Conservation (phyloP, 2,113 vertebrate genomes). For the Saguinus imperator region DNA sequence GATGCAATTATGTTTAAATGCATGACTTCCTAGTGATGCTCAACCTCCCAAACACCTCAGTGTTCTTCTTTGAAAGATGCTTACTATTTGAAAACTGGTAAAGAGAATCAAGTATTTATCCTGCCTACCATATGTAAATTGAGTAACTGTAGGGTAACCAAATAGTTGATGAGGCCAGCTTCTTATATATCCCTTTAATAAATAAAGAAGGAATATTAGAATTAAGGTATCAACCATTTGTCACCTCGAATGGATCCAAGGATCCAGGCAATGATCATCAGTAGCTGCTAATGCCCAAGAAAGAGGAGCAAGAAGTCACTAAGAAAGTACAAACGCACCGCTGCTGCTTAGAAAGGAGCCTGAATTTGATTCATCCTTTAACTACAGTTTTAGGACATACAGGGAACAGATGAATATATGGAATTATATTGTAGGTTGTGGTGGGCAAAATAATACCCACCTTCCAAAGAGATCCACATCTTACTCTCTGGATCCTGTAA, state of each 20-base stretch:
- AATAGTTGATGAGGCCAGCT: not conserved
- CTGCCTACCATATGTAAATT: not conserved
- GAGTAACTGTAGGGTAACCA: not conserved
- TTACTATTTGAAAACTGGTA: not conserved
- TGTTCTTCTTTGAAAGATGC: not conserved
- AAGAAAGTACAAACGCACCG: not conserved
- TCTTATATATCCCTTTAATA: not conserved
- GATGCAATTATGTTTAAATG: not conserved
- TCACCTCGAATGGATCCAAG: not conserved
- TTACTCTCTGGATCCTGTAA: not conserved
- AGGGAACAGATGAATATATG: not conserved
- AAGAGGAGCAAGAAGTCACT: not conserved
- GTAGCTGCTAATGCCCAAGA: not conserved
- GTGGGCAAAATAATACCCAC: not conserved
- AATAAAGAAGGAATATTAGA: not conserved
- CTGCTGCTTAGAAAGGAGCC: not conserved
- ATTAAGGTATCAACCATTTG: not conserved
- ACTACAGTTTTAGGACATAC: not conserved
- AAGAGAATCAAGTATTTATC: not conserved
- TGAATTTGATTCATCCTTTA: not conserved
- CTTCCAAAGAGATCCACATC: not conserved
- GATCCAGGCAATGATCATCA: not conserved
- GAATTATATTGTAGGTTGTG: not conserved
- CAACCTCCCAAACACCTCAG: not conserved
- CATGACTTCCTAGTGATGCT: not conserved